Conservation (phyloP, 1,140 invertebrate species). For the Zophobas morio region DNA sequence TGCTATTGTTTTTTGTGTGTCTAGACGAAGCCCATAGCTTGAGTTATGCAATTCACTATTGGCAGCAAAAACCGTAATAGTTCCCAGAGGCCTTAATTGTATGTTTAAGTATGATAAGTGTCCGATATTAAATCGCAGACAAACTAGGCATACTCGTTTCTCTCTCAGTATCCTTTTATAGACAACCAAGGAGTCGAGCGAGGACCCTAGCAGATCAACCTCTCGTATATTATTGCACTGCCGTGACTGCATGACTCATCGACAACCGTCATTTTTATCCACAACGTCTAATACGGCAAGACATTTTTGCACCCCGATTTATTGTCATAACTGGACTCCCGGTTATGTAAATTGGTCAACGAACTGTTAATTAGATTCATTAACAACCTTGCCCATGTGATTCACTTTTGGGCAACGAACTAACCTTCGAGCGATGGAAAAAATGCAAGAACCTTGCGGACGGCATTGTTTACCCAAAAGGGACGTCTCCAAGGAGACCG, state of each 20-base stretch:
- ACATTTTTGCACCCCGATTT: slow-evolving; percentile 29
- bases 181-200: slow-evolving; percentile 30
- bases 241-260: slow-evolving; percentile 32
- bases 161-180: slow-evolving; percentile 33
- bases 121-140: slow-evolving; percentile 38
- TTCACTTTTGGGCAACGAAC: slow-evolving; percentile 26
- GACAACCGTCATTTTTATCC: slow-evolving; percentile 13
- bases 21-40: neutral
- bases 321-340: slow-evolving; percentile 23
- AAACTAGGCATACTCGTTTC: slow-evolving; percentile 41
- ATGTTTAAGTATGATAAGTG: slow-evolving; percentile 39
- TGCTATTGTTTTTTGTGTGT: too few relatives aligned
- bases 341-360: slow-evolving; percentile 36
- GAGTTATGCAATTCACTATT: slow-evolving; percentile 13
- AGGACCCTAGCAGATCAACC: slow-evolving; percentile 32
- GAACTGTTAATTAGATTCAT: slow-evolving; percentile 18
- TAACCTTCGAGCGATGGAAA: slow-evolving; percentile 9
- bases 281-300: neutral
- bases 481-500: slow-evolving; percentile 1
- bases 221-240: slow-evolving; percentile 16
- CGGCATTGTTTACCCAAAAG: slow-evolving; percentile 26
- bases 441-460: slow-evolving; percentile 4
- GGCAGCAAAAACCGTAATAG: slow-evolving; percentile 35
- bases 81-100: slow-evolving; percentile 35
- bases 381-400: slow-evolving; percentile 15